Percentiles rank a stretch among this genome's conserved stretches.
phyloP scores from a whole-genome alignment of 64 coral and sea anemone species.

The Montipora cactus region DNA sequence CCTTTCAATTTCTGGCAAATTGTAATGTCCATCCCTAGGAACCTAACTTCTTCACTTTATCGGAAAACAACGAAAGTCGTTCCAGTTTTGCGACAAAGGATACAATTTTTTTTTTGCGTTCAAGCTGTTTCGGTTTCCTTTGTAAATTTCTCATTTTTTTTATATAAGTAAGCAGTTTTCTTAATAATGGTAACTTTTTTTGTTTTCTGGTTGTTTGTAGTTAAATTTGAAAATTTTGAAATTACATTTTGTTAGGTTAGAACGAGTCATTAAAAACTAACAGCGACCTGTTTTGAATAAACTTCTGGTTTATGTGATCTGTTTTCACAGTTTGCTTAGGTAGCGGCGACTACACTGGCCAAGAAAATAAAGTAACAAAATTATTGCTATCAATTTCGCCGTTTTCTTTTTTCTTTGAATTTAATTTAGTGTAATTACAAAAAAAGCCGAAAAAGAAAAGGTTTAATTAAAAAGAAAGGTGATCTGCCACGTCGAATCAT shows the following conservation, averaged over 20 bases:
- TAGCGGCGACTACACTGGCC: background rate
- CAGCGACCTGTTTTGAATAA: background rate
- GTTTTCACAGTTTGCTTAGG: background rate
- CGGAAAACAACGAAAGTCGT: too few relatives aligned
- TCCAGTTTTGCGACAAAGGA: too few relatives aligned
- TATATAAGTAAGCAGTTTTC: background rate
- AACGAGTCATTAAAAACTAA: background rate
- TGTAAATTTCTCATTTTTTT: too few relatives aligned
- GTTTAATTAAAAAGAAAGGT: slow-evolving; percentile 31
- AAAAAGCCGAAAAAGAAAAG: slow-evolving; percentile 30
- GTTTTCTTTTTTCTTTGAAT: slow-evolving; percentile 22
- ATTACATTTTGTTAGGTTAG: background rate
- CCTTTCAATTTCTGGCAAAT: too few relatives aligned
- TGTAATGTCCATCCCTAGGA: too few relatives aligned
- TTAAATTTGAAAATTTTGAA: background rate
- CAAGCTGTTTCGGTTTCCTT: too few relatives aligned
- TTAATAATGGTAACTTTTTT: background rate
- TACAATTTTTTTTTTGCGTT: too few relatives aligned
- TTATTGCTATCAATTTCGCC: slow-evolving; percentile 10
- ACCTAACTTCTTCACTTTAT: too few relatives aligned
- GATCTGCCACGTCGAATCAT: slow-evolving; percentile 25
- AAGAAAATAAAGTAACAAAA: slow-evolving; percentile 1
- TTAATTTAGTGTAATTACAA: slow-evolving; percentile 45
- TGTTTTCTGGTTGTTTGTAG: background rate
- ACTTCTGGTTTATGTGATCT: background rate